Conservation (phyloP, 2,113 vertebrate species). For the Uria lomvia region DNA sequence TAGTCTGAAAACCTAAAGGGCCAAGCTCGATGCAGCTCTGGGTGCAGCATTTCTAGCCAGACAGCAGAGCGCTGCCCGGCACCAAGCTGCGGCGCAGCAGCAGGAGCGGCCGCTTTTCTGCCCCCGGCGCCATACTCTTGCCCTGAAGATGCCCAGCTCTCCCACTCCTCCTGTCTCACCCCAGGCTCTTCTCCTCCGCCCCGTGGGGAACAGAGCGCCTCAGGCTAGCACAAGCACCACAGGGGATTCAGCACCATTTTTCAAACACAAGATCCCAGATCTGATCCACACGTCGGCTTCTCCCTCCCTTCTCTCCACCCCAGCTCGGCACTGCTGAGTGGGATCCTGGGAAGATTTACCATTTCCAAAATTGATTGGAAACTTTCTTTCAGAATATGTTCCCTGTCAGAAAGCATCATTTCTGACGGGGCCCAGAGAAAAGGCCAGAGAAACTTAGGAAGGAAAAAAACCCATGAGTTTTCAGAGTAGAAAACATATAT, state of each 20-base stretch:
- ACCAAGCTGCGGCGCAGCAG: fast-evolving
- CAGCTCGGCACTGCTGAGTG: background rate
- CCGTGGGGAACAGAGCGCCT: background rate
- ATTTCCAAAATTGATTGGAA: background rate
- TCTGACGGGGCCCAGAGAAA: background rate
- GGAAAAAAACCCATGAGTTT: background rate
- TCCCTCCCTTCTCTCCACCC: background rate
- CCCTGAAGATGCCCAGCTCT: background rate
- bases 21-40: background rate
- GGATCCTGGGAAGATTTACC: background rate
- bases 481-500: background rate
- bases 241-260: background rate
- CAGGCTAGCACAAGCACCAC: background rate
- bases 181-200: background rate
- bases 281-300: fast-evolving
- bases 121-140: background rate
- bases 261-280: background rate
- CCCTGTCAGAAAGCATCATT: background rate
- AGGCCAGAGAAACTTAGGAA: background rate
- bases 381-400: background rate
- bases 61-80: background rate
- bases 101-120: background rate
- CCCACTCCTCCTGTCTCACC: background rate
- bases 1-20: background rate
- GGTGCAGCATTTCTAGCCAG: background rate